Conservation (phyloP, 1,140 invertebrate species). For the Theocolax elegans region DNA sequence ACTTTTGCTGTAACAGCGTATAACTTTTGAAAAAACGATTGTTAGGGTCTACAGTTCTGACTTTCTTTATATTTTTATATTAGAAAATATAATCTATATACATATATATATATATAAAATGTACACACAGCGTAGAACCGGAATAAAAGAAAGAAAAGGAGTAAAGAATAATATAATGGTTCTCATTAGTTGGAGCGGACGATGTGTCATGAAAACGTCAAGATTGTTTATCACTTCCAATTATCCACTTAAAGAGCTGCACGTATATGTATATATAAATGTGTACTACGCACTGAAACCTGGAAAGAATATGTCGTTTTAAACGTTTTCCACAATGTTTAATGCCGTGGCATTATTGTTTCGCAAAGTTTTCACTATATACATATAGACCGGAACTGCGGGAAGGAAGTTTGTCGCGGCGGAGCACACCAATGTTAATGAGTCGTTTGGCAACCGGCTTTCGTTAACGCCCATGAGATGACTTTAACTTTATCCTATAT, state of each 20-base stretch:
- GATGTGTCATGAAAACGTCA: neutral
- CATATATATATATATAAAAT: no score
- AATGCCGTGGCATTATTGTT: constrained; percentile 25
- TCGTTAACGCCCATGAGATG: constrained; percentile 48
- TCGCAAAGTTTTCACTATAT: neutral
- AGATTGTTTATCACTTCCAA: constrained; percentile 14
- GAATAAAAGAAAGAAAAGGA: neutral
- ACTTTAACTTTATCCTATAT: constrained; percentile 10
- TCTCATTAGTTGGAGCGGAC: no score
- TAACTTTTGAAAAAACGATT: no score
- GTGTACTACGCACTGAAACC: neutral
- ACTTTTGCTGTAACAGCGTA: no score
- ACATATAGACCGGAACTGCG: neutral
- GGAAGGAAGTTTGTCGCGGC: neutral
- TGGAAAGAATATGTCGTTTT: neutral
- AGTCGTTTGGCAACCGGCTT: constrained; percentile 41
- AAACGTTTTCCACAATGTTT: constrained; percentile 1
- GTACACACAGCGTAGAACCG: neutral
- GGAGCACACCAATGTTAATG: constrained; percentile 46
- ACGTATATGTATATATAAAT: no score
- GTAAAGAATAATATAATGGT: no score
- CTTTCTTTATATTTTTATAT: no score
- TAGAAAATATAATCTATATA: no score
- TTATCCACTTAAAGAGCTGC: neutral
- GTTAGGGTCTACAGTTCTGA: no score